Base-by-base conservation (phyloP, 2,888 invertebrate species). In the Microplitis deprimator region DNA sequence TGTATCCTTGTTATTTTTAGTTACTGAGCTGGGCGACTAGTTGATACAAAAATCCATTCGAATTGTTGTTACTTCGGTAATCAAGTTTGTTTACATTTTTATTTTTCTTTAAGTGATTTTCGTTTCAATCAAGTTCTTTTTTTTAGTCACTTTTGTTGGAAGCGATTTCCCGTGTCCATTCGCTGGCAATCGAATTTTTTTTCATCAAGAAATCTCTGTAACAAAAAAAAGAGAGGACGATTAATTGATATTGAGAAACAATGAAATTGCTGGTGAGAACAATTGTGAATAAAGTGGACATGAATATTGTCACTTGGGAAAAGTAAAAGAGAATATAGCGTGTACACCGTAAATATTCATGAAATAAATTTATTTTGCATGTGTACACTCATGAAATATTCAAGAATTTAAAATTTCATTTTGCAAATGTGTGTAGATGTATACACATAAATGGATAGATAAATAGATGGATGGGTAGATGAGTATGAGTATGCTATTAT, bases 311-410 rank as follows among this genome's bases (percentile, higher is more conserved):
- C 50, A 50, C 50, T 50, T 50, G 50, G 50, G 8, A 50, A 50
- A 50, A 8, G 13, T 13, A 50, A 50, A 50, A 50, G 39, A 67
- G 50, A 50, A 50, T 50, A 50, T 8, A 50, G 10, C 50, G 13
- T 50, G 50, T 50, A 50, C 7, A n/a, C 38, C 4, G 38, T 67
- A 39, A 67, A 67, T 67, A 67, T 67, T 67, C 67, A 67, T 67
- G 38, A 6, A 10, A 13, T 67, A 39, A 20, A 64, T 20, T 67
- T 67, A 39, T 67, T 67, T 67, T 67, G 29, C 29, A 7, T n/a
- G 39, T 67, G 38, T 13, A 67, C 38, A 67, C n/a, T 67, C 67
- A 67, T 67, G 67, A 17, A 67, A 67, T 67, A 67, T 67, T 67
- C 67, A 67, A 17, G 16, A 39, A 67, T 67, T 67, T 39, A 38